Base-by-base conservation (phyloP, 2,888 invertebrate species). In the Acleris emargana region DNA sequence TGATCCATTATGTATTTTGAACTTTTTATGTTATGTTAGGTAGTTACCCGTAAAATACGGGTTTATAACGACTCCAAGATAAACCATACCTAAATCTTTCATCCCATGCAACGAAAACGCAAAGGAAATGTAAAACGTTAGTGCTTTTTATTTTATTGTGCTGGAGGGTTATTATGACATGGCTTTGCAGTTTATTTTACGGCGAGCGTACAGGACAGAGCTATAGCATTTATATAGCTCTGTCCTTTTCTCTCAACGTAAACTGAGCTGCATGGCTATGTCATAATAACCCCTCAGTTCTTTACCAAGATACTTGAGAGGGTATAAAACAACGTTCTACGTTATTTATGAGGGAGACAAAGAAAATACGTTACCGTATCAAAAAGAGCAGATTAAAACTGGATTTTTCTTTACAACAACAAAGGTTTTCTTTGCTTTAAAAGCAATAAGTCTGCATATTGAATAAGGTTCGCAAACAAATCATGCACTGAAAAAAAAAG, bases 301-400 rank as follows among this genome's bases (percentile, higher is more conserved):
- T 57, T 57, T 45, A 25, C 20, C 57, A 45, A 45, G 57, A 57
- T 43, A 57, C 57, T 57, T 57, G 57, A 57, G 57, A 57, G 43
- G 55, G 57, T 22, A 55, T 22, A 55, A 55, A 55, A 55, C 55
- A 43, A 57, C 57, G 22, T 3, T 17, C 45, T 17, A n/a, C n/a
- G 9, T 57, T 57, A 57, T 57, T 57, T 57, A 57, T 45, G 45
- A 45, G 45, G 6, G n/a, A 57, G 43, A 45, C 57, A 45, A 57
- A 45, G 57, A 45, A 57, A 57, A 57, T 45, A 57, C 45, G 43
- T 45, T 45, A 45, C 57, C 3, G 20, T 17, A 57, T 57, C 45
- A 57, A 22, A 55, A 22, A 43, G 45, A 20, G 9, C 45, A 43
- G 45, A 57, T 57, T 57, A 17, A 57, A 45, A 45, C 57, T 57